Percentiles rank a stretch among this genome's conserved stretches.
Evolutionary conservation across 2,797 vertebrate species (phyloP).

Genomic region (Miichthys miiuy): DNA sequence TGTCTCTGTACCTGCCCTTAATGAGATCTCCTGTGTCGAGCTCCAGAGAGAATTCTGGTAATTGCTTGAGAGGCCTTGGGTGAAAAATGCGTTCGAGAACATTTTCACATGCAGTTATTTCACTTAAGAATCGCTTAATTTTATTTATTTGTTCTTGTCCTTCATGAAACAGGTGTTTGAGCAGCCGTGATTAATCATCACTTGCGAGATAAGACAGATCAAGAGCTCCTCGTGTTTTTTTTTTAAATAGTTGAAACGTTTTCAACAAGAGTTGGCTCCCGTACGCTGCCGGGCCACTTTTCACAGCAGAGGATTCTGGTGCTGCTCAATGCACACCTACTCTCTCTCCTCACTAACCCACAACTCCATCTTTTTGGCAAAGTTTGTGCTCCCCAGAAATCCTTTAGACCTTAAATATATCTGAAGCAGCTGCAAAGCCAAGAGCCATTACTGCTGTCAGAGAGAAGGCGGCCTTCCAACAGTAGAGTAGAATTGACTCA

Average conservation of each 20-base stretch:
- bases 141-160: neutral
- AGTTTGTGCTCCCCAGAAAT: slow-evolving; percentile 45
- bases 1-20: slow-evolving; percentile 60
- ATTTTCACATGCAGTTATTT: slow-evolving; percentile 15
- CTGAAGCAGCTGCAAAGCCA: slow-evolving; percentile 58
- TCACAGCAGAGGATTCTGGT: slow-evolving; percentile 47
- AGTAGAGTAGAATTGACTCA: slow-evolving; percentile 47
- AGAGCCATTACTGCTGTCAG: slow-evolving; percentile 67
- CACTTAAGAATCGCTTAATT: neutral
- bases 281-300: slow-evolving; percentile 30
- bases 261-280: slow-evolving; percentile 42
- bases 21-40: slow-evolving; percentile 51
- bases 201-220: slow-evolving; percentile 11
- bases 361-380: slow-evolving; percentile 55
- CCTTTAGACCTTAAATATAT: slow-evolving; percentile 64
- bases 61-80: slow-evolving; percentile 27
- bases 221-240: neutral
- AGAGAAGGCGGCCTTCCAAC: slow-evolving; percentile 55
- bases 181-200: neutral
- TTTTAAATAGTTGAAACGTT: slow-evolving; percentile 29
- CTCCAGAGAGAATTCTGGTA: slow-evolving; percentile 4
- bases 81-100: slow-evolving; percentile 17
- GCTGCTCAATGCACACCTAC: slow-evolving; percentile 56
- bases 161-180: slow-evolving; percentile 40
- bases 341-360: slow-evolving; percentile 43